Evolutionary conservation across 2,113 vertebrate species (phyloP), one percentile per base, ranked within the genome.

Genomic region (Galbula dea): DNA sequence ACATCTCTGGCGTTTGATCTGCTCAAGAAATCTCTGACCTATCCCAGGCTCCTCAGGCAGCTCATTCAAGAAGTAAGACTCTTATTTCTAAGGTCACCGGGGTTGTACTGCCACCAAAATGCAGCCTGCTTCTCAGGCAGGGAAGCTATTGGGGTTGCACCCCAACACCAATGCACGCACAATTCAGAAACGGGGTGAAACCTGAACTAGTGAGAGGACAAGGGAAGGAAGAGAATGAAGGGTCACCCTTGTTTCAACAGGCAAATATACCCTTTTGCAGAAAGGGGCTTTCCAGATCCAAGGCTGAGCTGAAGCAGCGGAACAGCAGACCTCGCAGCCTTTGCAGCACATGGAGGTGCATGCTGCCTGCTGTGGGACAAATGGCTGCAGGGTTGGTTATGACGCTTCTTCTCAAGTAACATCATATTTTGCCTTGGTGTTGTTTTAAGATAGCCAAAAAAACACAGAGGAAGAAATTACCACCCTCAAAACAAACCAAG

Each of bases 1-100:
- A 92, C 89, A 95, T 96, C 94, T 92, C 73, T 63, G 90, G 83
- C 96, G 95, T 96, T 95, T 96, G 92, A 96, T 96, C 89, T 92
- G 67, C 72, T 51, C 84, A 52, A 91, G 82, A 91, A 92, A 89
- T 89, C 85, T 77, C 79, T 95, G 96, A 95, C 93, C 95, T 96
- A 96, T 96, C 87, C 91, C 96, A 96, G 94, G 95, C 94, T 94
- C 89, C 68, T 94, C 79, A 68, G 59, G 72, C 84, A 91, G 89
- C 36, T 81, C 6, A 3, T 77, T 91, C 68, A 86, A 72, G 61
- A 89, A 71, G 43, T 32, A 27, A 2, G 55, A 39, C 48, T 88
- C 79, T 80, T 61, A 67, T 86, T 95, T 87, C 89, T 85, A 51
- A 87, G 79, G 79, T 83, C 79, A 55, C 43, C 57, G 45, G 23